Evolutionary conservation across 1,140 invertebrate species (phyloP).

Genomic region (Drosophila repletoides): DNA sequence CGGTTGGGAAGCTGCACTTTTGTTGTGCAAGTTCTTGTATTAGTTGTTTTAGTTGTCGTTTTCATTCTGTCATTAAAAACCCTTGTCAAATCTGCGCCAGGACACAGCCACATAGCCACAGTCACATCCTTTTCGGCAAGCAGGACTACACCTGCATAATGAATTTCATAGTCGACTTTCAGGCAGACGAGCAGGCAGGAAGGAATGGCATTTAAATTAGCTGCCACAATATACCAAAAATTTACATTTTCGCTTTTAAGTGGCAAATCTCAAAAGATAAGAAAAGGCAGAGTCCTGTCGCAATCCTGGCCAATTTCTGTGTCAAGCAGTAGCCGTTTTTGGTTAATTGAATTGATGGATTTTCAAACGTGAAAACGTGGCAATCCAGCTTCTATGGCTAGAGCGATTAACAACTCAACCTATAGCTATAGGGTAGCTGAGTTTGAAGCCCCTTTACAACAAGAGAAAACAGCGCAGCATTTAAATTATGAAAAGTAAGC

Average conservation of each 20-base stretch:
- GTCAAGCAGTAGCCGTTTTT: slow-evolving; percentile 41
- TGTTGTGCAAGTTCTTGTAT: slow-evolving; percentile 22
- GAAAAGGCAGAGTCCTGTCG: slow-evolving; percentile 1
- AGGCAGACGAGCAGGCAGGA: background rate
- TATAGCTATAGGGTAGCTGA: background rate
- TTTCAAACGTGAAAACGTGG: slow-evolving; percentile 44
- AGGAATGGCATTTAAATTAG: slow-evolving; percentile 64
- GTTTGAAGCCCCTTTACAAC: background rate
- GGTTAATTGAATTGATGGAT: slow-evolving; percentile 79
- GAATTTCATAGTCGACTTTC: slow-evolving; percentile 60
- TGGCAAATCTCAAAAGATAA: slow-evolving; percentile 48
- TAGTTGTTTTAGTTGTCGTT: slow-evolving; percentile 70
- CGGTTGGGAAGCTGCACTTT: slow-evolving; percentile 48
- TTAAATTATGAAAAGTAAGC: slow-evolving; percentile 80
- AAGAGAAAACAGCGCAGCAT: slow-evolving; percentile 46
- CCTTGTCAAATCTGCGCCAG: slow-evolving; percentile 71
- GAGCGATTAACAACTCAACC: slow-evolving; percentile 40
- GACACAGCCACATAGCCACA: slow-evolving; percentile 35
- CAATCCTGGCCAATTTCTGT: background rate
- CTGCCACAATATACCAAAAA: slow-evolving; percentile 39
- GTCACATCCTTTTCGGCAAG: slow-evolving; percentile 30
- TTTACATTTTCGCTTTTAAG: slow-evolving; percentile 71
- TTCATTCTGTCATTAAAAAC: slow-evolving; percentile 80
- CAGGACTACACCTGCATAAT: slow-evolving; percentile 70
- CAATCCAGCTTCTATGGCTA: slow-evolving; percentile 26